phyloP scores from a whole-genome alignment of 1,140 invertebrate genomes.

The Drepana arcuata region DNA sequence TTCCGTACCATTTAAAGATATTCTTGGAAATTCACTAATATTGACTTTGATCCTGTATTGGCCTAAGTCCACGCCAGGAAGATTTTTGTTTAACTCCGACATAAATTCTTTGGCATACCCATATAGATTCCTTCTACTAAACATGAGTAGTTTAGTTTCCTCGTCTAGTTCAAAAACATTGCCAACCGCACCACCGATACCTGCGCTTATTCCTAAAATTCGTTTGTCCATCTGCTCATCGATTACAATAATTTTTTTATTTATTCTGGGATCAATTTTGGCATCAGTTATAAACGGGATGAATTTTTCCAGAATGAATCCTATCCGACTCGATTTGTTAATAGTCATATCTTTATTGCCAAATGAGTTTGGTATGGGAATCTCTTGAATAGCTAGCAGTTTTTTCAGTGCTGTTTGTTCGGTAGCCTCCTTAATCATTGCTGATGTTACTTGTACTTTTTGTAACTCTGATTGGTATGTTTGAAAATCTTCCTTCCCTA shows the following conservation, averaged over 20 bases:
- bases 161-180: slow-evolving; percentile 9
- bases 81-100: slow-evolving; percentile 1
- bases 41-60: slow-evolving; percentile 8
- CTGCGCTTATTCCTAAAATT: slow-evolving; percentile 5
- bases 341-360: slow-evolving; percentile 12
- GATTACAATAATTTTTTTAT: slow-evolving; percentile 5
- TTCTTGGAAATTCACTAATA: slow-evolving; percentile 7
- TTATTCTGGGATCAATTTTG: not conserved
- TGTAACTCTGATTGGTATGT: slow-evolving; percentile 4
- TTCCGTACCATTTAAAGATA: slow-evolving; percentile 3
- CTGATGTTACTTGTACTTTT: slow-evolving; percentile 2
- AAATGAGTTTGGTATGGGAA: slow-evolving; percentile 12
- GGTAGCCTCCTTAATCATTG: slow-evolving; percentile 6
- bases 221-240: slow-evolving; percentile 1
- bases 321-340: too few relatives aligned
- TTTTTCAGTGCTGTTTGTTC: slow-evolving; percentile 5
- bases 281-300: too few relatives aligned
- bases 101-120: not conserved
- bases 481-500: slow-evolving; percentile 5
- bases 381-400: not conserved
- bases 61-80: slow-evolving; percentile 1
- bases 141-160: slow-evolving; percentile 3
- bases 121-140: too few relatives aligned
- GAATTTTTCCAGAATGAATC: too few relatives aligned
- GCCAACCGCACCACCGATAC: slow-evolving; percentile 12